Conservation (phyloP, 30 jellyfish, hydroid and myxozoan genomes). For the Phacellophora camtschatica region DNA sequence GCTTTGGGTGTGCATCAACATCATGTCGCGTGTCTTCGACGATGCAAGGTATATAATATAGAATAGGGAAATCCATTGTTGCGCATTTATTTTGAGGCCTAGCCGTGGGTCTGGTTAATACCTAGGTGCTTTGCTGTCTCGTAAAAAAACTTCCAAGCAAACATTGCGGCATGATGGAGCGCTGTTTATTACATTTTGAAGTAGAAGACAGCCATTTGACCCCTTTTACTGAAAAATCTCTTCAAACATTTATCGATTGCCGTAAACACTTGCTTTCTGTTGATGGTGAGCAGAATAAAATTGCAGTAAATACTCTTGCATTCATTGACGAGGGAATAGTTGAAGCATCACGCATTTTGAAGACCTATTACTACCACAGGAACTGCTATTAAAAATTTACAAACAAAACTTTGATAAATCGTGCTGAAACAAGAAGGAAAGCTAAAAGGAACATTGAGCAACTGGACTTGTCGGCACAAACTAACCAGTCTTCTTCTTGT, state of each 20-base stretch:
- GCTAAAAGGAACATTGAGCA: constrained; percentile 6
- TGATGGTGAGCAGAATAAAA: constrained; percentile 9
- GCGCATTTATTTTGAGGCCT: too few species aligned
- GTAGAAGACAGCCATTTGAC: neutral
- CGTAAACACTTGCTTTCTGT: constrained; percentile 1
- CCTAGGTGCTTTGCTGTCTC: too few species aligned
- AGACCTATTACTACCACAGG: constrained; percentile 5
- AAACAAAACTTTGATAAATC: neutral
- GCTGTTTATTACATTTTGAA: neutral
- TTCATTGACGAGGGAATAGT: neutral
- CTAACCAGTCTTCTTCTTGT: neutral
- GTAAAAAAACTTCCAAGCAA: too few species aligned
- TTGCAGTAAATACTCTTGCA: neutral
- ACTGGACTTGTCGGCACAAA: neutral
- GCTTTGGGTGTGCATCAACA: too few species aligned
- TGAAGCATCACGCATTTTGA: neutral
- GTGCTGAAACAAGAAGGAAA: neutral
- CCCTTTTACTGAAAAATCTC: too few species aligned
- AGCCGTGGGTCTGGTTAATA: too few species aligned
- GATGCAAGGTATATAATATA: too few species aligned
- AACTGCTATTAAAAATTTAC: constrained; percentile 16
- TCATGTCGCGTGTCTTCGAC: too few species aligned
- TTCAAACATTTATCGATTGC: too few species aligned
- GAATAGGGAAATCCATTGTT: too few species aligned
- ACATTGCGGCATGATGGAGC: neutral